Percentiles rank a stretch among this genome's conserved stretches.
Conservation (phyloP, 1,140 invertebrate species). For the Ptiloglossa arizonensis region DNA sequence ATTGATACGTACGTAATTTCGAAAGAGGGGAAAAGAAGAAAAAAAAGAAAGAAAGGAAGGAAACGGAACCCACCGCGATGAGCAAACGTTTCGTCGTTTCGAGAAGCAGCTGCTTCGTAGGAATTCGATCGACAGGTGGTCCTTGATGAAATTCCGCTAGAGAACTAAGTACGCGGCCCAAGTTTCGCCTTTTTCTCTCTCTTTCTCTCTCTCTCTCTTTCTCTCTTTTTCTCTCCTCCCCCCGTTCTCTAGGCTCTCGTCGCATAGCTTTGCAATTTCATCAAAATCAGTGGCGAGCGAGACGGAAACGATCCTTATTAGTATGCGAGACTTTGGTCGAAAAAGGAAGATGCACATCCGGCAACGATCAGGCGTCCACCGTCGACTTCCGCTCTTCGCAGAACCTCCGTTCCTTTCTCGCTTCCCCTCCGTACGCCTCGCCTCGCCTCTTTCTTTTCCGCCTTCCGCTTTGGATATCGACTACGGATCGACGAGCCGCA, state of each 20-base stretch:
- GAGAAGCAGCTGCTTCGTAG: constrained; percentile 31
- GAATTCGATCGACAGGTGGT: constrained; percentile 47
- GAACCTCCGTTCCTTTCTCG: constrained; percentile 57
- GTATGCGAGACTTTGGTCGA: constrained; percentile 60
- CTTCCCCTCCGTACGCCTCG: constrained; percentile 16
- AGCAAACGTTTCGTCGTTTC: constrained; percentile 15
- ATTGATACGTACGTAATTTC: not conserved
- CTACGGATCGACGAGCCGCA: constrained; percentile 50
- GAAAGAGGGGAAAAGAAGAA: not conserved
- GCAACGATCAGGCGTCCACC: constrained; percentile 64
- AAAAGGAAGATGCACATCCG: constrained; percentile 68
- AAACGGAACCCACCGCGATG: not conserved
- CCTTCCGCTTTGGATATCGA: constrained; percentile 49
- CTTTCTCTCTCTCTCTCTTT: not conserved
- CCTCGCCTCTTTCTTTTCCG: constrained; percentile 51
- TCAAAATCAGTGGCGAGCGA: constrained; percentile 24
- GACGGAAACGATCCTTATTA: constrained; percentile 56
- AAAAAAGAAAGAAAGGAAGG: no score
- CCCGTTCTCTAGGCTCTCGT: not conserved
- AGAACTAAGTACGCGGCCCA: not conserved
- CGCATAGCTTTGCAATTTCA: constrained; percentile 38
- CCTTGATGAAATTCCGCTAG: constrained; percentile 22
- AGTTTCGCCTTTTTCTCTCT: not conserved
- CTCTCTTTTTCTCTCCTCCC: no score
- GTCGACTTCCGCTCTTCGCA: constrained; percentile 67